Percentiles rank a stretch among this genome's conserved stretches.
phyloP scores from a whole-genome alignment of 2,797 vertebrate genomes.

The Aeoliscus strigatus region DNA sequence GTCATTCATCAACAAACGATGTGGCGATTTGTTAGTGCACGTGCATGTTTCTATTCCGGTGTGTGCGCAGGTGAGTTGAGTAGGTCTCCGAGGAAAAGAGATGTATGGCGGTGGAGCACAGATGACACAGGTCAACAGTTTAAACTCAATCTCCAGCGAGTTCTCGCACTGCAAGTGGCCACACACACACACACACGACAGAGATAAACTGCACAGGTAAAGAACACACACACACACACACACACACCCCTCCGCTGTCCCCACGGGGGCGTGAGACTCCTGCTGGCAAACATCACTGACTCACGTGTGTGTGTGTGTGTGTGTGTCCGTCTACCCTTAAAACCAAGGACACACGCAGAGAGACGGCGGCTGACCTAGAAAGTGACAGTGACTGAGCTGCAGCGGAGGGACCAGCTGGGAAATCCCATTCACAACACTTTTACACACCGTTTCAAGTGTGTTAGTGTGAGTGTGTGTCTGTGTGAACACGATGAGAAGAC shows the following conservation, averaged over 20 bases:
- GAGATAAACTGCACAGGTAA: slow-evolving; percentile 43
- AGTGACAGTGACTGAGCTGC: slow-evolving; percentile 59
- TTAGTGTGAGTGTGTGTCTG: slow-evolving; percentile 22
- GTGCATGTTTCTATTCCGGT: slow-evolving; percentile 11
- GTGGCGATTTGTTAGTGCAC: slow-evolving; percentile 34
- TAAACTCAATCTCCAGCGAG: slow-evolving; percentile 46
- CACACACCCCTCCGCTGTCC: slow-evolving; percentile 29
- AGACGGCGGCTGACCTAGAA: slow-evolving; percentile 67
- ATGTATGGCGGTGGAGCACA: slow-evolving; percentile 19
- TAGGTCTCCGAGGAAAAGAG: slow-evolving; percentile 24
- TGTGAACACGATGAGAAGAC: neutral
- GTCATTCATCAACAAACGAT: slow-evolving; percentile 1
- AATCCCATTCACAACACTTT: slow-evolving; percentile 41
- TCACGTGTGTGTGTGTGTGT: slow-evolving; percentile 42
- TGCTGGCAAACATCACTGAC: slow-evolving; percentile 55
- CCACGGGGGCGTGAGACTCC: slow-evolving; percentile 43
- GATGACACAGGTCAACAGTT: slow-evolving; percentile 56
- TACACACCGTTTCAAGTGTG: slow-evolving; percentile 25
- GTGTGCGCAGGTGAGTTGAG: slow-evolving; percentile 8
- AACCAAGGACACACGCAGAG: slow-evolving; percentile 65
- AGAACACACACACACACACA: slow-evolving; percentile 21
- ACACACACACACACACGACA: slow-evolving; percentile 15
- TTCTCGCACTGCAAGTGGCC: slow-evolving; percentile 24
- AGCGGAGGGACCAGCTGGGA: slow-evolving; percentile 32
- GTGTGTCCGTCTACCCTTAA: slow-evolving; percentile 38